Conservation (phyloP, 2,113 vertebrate species). For the Vicugna pacos region DNA sequence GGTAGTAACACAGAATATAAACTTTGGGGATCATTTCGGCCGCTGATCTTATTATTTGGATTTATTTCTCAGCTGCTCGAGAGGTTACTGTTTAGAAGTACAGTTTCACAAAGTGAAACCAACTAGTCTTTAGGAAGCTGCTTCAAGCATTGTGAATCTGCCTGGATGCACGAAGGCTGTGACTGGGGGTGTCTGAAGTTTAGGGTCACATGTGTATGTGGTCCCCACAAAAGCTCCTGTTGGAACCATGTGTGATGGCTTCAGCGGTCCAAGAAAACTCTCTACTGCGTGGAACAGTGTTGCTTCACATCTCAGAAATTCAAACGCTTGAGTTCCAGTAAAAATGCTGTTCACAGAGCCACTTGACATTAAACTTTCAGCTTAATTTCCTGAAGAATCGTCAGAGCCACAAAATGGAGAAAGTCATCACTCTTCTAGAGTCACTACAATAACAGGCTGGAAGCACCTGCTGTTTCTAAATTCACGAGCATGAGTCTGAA, state of each 20-base stretch:
- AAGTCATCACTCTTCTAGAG: background rate
- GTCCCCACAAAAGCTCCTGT: background rate
- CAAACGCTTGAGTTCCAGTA: background rate
- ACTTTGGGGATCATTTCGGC: background rate
- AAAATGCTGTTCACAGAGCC: constrained; percentile 6
- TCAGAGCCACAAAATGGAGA: background rate
- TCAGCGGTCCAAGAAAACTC: background rate
- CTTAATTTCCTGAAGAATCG: constrained; percentile 55
- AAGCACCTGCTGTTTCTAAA: background rate
- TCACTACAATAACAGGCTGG: background rate
- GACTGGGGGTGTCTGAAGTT: background rate
- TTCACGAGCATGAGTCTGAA: background rate
- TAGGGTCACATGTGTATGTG: background rate
- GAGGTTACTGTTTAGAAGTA: background rate
- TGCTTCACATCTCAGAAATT: constrained; percentile 13
- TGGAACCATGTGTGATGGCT: background rate
- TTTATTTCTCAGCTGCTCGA: background rate
- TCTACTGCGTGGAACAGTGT: background rate
- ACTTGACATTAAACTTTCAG: constrained; percentile 24
- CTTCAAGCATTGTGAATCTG: background rate
- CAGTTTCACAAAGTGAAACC: background rate
- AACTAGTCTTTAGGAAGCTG: background rate
- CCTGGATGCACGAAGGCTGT: no score
- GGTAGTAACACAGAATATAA: background rate
- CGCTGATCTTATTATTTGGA: background rate